Evolutionary conservation across 1,140 invertebrate genomes (phyloP).

Genomic region (Oryctes rhinoceros): DNA sequence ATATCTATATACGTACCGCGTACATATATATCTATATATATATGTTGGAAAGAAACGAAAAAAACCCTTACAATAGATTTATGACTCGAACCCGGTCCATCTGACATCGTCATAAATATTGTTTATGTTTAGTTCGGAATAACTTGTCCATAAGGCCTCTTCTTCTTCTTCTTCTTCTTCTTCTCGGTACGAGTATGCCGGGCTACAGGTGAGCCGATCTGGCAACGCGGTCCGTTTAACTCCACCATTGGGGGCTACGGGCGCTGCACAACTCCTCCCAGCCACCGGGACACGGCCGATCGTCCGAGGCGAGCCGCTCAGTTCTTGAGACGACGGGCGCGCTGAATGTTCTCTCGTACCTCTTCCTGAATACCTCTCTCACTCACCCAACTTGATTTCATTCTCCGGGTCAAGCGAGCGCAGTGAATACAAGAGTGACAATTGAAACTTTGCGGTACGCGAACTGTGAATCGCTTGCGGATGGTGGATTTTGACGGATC

Average conservation of each 20-base stretch:
- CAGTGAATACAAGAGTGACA: neutral
- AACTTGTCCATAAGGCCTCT: constrained; percentile 40
- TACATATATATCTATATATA: constrained; percentile 14
- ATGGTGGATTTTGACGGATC: neutral
- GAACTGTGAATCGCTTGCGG: neutral
- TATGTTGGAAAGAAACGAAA: constrained; percentile 40
- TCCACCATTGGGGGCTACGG: constrained; percentile 50
- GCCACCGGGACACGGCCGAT: constrained; percentile 43
- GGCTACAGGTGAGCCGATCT: constrained; percentile 49
- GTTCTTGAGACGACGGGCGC: constrained; percentile 45
- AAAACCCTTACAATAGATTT: constrained; percentile 56
- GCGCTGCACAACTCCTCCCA: constrained; percentile 55
- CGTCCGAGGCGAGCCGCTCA: constrained; percentile 46
- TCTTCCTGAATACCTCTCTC: constrained; percentile 46
- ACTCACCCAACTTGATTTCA: neutral
- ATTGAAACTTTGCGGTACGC: neutral
- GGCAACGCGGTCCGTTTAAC: constrained; percentile 52
- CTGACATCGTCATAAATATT: constrained; percentile 60
- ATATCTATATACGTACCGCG: neutral
- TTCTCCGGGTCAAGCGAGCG: neutral
- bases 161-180: neutral
- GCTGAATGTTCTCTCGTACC: constrained; percentile 34
- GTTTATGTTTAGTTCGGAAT: constrained; percentile 57
- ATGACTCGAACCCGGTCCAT: constrained; percentile 56
- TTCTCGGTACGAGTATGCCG: neutral